Base-by-base conservation (phyloP, 2,888 invertebrate genomes). In the Macrostomum cliftonense region DNA sequence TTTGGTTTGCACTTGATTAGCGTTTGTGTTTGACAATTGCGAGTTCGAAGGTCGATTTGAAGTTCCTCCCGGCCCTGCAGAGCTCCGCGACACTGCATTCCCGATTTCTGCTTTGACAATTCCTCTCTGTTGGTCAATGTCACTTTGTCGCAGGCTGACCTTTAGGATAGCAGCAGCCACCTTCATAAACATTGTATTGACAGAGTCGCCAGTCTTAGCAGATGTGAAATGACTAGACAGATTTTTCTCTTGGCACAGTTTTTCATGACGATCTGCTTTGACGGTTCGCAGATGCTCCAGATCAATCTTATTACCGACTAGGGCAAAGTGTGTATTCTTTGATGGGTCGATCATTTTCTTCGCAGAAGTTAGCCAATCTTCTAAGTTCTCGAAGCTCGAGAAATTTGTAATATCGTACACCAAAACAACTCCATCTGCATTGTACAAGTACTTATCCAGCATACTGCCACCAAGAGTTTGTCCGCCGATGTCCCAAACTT, bases 401-500 rank as follows among this genome's bases (percentile, higher is more conserved):
- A 77, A 73, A 64, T 81, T 83, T 36, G 84, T 83, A 47, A 87
- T 77, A 64, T 87, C 86, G 64, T 84, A 86, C 0, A 84, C 81
- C 55, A 86, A 73, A 47, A 86, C 65, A 47, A 84, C 76, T 46
- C 82, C 77, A 58, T 73, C 64, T 48, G 72, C 66, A 28, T 71
- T 73, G 61, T 65, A 73, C 17, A 75, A 60, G 59, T 75, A 75
- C 58, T 75, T 76, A 57, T 78, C 78, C 42, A 87, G 72, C 84
- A 87, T 85, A 52, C 76, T 73, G 11, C 83, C 81, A 43, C 76
- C 75, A 12, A 83, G 71, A 38, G 83, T 79, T 55, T 78, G 77
- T 17, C 87, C 86, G 42, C 83, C 82, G 48, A 87, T 77, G 67
- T 88, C 87, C 74, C 84, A 84, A 36, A 88, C 75, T 65, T 83